phyloP scores from a whole-genome alignment of 2,113 vertebrate species.

The Poeciliopsis occidentalis region DNA sequence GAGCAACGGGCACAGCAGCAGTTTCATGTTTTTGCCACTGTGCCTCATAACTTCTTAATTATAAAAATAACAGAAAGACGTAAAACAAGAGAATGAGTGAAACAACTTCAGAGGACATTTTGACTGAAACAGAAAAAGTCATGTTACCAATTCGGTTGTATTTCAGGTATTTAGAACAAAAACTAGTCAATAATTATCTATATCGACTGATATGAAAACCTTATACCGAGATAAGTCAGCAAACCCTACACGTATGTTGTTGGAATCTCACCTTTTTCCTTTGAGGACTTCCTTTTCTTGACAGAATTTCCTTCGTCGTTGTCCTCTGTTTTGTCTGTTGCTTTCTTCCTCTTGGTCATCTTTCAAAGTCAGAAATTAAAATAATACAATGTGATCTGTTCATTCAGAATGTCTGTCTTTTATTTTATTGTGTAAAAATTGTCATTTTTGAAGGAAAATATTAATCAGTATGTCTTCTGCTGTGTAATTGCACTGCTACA shows the following conservation, averaged over 20 bases:
- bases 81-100: too few relatives aligned
- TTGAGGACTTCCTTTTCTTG: constrained; percentile 62
- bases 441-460: not conserved
- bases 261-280: constrained; percentile 46
- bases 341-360: constrained; percentile 66
- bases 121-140: too few relatives aligned
- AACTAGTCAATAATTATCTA: too few relatives aligned
- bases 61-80: too few relatives aligned
- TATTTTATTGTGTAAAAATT: not conserved
- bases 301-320: constrained; percentile 38
- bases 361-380: constrained; percentile 42
- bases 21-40: too few relatives aligned
- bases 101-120: too few relatives aligned
- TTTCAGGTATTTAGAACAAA: too few relatives aligned
- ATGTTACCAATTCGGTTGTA: too few relatives aligned
- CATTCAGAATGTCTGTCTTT: not conserved
- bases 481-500: not conserved
- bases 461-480: not conserved
- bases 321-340: constrained; percentile 1
- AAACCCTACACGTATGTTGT: not conserved
- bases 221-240: too few relatives aligned
- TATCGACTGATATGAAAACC: too few relatives aligned
- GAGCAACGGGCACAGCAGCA: too few relatives aligned
- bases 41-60: too few relatives aligned
- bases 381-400: not conserved